Evolutionary conservation across 2,113 vertebrate species (phyloP), one percentile per base, ranked within the genome.

Genomic region (Notiomystis cincta): DNA sequence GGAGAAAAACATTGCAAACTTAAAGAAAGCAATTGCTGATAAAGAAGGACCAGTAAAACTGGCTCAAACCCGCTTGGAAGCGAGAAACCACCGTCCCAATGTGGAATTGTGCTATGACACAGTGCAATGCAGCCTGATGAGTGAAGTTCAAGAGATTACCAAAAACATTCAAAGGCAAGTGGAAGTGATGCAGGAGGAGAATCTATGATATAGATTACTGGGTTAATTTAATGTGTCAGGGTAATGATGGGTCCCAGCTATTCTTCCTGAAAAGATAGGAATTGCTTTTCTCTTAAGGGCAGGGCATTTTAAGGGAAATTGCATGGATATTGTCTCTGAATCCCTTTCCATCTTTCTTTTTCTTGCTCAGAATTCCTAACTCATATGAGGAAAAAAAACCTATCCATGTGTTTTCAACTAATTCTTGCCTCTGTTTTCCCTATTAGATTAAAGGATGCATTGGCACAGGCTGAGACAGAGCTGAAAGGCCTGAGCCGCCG

Each of bases 101-200:
- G 97, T 98, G 82, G 99, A 99, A 96, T 97, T 98, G 15, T 99
- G 99, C 81, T 96, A 97, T 0, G 99, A 99, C 44, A 62, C 83
- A 0, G 98, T 93, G 2, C 99, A 99, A 53, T 69, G 85, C 19
- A 97, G 98, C 60, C 98, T 99, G 82, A 95, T 98, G 21, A 78
- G 58, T 10, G 99, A 99, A 97, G 96, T 99, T 58, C 96, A 98
- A 7, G 98, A 99, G 93, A 98, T 99, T 73, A 96, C 72, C 11
- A 78, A 67, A 69, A 98, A 98, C 33, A 90, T 98, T 66, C 91
- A 91, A 67, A 99, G 98, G 99, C 98, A 94, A 98, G 97, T 92
- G 19, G 47, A 70, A 80, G 66, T 30, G 1, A 50, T 37, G 70
- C 62, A 69, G 65, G 33, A 28, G 38, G 28, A 42, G 69, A 86